Conservation (phyloP, 2,113 vertebrate genomes). For the Hippocampus zosterae region DNA sequence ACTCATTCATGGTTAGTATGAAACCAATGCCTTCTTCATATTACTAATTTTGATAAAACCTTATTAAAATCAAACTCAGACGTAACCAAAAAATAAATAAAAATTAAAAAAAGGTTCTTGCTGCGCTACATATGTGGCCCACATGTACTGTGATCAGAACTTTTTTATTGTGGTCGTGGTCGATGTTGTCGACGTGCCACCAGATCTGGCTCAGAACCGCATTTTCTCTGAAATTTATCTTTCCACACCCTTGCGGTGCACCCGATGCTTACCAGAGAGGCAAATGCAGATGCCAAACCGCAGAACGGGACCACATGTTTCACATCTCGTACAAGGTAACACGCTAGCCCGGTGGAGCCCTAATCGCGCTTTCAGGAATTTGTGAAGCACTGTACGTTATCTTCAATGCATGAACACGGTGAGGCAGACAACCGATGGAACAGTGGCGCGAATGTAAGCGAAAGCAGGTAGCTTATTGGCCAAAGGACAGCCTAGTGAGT, state of each 20-base stretch:
- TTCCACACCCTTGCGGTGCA: conserved; percentile 49
- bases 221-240: conserved; percentile 52
- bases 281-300: conserved; percentile 35
- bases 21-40: not conserved
- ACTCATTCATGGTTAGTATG: not conserved
- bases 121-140: conserved; percentile 7
- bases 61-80: not conserved
- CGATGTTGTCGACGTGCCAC: conserved; percentile 33
- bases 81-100: not conserved
- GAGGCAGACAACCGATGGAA: not conserved
- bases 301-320: conserved; percentile 57
- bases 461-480: not conserved
- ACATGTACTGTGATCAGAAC: conserved; percentile 29
- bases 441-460: not conserved
- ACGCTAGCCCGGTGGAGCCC: not conserved
- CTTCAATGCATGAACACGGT: not conserved
- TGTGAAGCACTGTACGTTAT: not conserved
- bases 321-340: conserved; percentile 27
- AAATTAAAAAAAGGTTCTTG: not conserved
- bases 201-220: conserved; percentile 32
- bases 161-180: conserved; percentile 37
- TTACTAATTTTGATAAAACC: not conserved
- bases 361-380: conserved; percentile 23
- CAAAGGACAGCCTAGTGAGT: not conserved
- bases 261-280: conserved; percentile 43